A percentile compares a stretch with the other conserved stretches of the same genome.
These are phyloP conservation scores for Pelecanus crispus DNA, from an alignment of 2,113 vertebrate species.

Conservation along the genomic window DNA sequence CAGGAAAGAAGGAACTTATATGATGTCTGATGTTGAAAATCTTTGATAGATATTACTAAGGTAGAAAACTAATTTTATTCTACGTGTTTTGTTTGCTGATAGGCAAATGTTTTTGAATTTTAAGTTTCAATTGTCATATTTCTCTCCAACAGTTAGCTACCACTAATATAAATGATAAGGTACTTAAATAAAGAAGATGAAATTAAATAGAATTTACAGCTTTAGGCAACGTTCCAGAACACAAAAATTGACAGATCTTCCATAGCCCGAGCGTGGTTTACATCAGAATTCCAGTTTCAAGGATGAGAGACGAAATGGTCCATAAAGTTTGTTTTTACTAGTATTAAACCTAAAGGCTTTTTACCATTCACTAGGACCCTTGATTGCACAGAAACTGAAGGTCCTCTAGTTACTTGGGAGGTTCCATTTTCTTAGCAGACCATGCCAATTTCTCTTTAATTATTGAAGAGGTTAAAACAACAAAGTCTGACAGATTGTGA, in stretches of 20 bases:
- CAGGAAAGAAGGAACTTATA: not conserved
- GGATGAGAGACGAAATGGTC: not conserved
- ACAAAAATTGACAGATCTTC: not conserved
- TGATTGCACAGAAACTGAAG: not conserved
- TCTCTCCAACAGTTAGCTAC: not conserved
- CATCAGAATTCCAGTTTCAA: not conserved
- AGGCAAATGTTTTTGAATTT: not conserved
- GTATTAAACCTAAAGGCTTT: not conserved
- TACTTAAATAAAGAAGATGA: not conserved
- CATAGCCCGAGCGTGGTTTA: not conserved
- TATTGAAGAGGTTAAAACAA: not conserved
- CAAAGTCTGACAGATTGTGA: conserved; percentile 29
- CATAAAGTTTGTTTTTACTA: not conserved
- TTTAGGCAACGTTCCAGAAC: not conserved
- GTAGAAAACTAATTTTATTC: not conserved
- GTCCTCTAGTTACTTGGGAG: not conserved
- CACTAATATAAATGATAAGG: not conserved
- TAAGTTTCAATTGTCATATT: not conserved
- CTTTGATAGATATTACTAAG: not conserved
- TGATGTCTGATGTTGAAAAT: not conserved
- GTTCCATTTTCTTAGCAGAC: not conserved
- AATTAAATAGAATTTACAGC: not conserved
- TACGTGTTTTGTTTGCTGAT: not conserved
- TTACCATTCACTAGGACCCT: not conserved
- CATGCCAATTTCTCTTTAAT: conserved; percentile 10